Conservation (phyloP, 2,797 vertebrate genomes). For the Lindbergichthys nudifrons region DNA sequence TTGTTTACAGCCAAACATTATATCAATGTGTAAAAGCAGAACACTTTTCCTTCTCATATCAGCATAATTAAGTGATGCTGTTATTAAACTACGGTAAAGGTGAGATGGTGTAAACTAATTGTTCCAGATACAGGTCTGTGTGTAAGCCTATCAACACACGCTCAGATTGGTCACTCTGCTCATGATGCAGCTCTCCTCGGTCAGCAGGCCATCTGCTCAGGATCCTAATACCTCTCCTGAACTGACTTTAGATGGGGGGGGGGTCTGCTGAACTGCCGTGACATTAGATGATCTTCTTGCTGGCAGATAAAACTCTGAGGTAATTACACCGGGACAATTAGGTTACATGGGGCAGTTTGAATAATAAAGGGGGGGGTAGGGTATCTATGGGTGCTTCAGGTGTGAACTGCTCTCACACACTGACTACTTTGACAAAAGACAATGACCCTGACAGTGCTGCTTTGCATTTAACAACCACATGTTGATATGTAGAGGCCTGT, state of each 20-base stretch:
- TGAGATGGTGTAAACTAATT: neutral
- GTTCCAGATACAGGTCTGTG: neutral
- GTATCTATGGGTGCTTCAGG: constrained; percentile 9
- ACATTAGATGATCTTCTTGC: neutral
- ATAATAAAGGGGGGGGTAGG: constrained; percentile 1
- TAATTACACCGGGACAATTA: constrained; percentile 2
- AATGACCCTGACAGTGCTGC: neutral
- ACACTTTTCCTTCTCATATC: neutral
- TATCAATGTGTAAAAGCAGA: neutral
- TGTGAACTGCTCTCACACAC: constrained; percentile 42
- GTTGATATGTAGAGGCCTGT: constrained; percentile 14
- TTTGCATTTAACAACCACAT: constrained; percentile 29
- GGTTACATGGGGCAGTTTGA: neutral
- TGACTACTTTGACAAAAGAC: constrained; percentile 1
- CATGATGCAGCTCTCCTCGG: constrained; percentile 17
- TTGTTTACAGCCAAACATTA: constrained; percentile 9
- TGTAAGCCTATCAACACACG: constrained; percentile 45
- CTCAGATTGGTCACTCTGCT: constrained; percentile 15
- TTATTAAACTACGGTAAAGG: neutral
- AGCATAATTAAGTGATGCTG: neutral
- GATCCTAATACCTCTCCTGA: constrained; percentile 63
- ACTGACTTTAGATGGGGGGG: constrained; percentile 27
- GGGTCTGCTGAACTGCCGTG: neutral
- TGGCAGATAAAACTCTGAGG: neutral
- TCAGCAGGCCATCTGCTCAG: constrained; percentile 71